phyloP scores from a whole-genome alignment of 2,113 vertebrate genomes.

The Campylorhamphus procurvoides region DNA sequence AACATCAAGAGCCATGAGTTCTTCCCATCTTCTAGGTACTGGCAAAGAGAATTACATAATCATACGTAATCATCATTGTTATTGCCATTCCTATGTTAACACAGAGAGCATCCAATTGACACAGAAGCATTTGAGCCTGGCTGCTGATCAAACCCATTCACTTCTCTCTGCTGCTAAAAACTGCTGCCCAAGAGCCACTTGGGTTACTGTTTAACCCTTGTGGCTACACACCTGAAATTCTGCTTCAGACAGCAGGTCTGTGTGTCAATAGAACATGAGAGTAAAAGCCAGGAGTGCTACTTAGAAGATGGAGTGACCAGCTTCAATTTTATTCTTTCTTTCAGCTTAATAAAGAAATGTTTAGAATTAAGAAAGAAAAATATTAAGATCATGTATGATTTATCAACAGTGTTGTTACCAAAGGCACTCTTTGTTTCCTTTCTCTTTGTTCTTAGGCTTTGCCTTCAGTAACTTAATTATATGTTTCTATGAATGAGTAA shows the following conservation, averaged over 20 bases:
- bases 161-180: neutral
- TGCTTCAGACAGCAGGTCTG: neutral
- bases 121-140: neutral
- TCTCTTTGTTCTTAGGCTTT: neutral
- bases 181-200: neutral
- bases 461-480: neutral
- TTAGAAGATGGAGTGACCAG: neutral
- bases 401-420: neutral
- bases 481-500: neutral
- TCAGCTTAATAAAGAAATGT: neutral
- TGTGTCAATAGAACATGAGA: neutral
- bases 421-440: neutral
- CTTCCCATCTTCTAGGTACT: neutral
- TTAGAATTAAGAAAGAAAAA: neutral
- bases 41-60: neutral
- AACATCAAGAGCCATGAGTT: neutral
- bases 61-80: fast-evolving
- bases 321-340: neutral
- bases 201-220: neutral
- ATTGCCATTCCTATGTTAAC: neutral
- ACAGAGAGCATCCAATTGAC: too few species aligned
- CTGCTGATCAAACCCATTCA: neutral
- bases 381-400: neutral
- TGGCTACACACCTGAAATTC: neutral
- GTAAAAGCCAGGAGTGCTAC: neutral